Conservation (phyloP, 1,140 invertebrate genomes). For the Stegodyphus mimosarum region DNA sequence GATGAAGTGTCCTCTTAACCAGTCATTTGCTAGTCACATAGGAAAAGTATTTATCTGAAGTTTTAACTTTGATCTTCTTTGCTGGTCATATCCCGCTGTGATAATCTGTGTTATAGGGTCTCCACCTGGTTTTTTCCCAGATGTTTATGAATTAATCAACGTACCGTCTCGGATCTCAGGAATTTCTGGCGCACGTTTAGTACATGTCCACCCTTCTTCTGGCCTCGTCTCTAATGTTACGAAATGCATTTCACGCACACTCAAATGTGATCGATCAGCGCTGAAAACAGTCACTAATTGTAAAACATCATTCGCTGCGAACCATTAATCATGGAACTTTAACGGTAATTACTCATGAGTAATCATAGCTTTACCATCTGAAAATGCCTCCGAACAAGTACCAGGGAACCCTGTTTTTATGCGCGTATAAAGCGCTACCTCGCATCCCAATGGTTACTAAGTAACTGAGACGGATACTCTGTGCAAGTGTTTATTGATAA, state of each 20-base stretch:
- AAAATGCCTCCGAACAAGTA: slow-evolving; percentile 10
- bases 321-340: slow-evolving; percentile 40
- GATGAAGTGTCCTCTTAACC: no score
- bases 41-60: no score
- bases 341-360: slow-evolving; percentile 47
- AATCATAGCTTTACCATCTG: slow-evolving; percentile 26
- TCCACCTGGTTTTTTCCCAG: no score
- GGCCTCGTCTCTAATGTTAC: background rate
- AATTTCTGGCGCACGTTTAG: no score
- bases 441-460: slow-evolving; percentile 24
- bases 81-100: no score
- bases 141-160: no score
- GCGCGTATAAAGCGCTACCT: slow-evolving; percentile 2
- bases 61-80: no score
- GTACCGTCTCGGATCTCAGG: no score
- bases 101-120: no score
- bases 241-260: slow-evolving; percentile 20
- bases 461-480: background rate
- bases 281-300: slow-evolving; percentile 34
- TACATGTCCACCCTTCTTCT: no score
- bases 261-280: slow-evolving; percentile 4
- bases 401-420: background rate
- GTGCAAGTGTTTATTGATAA: no score
- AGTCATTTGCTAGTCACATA: no score
- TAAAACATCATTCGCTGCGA: slow-evolving; percentile 24